Base-by-base conservation (phyloP, 2,888 invertebrate species). In the Syritta pipiens region DNA sequence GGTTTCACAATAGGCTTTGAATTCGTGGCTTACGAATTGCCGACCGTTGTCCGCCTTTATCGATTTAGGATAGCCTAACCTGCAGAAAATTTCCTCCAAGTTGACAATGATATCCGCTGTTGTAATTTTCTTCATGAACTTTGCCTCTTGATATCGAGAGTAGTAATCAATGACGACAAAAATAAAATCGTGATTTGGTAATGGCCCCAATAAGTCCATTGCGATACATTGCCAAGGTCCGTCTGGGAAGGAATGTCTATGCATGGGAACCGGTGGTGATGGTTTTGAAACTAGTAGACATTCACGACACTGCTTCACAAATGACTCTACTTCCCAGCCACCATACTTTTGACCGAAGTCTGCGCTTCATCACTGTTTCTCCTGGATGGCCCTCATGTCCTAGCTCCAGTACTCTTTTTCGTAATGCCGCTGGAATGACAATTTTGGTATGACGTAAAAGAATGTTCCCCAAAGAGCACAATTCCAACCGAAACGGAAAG, bases 101-200 rank as follows among this genome's bases (percentile, higher is more conserved):
- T 1, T 26, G 37, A 6, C 12, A 19, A 48, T 48, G 1, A 62
- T 40, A 26, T 37, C 49, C 9, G 10, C 14, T 14, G 62, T 24
- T 24, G 40, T 19, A 10, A 37, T 48, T 37, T 19, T 60, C 19
- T 26, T 48, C 26, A 48, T n/a, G n/a, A 62, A 49, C 28, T 42
- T 59, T 10, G 20, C 7, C 37, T 55, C 55, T 10, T 65, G 24
- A 9, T 67, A 69, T 20, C 51, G 14, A 4, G 40, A 59, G 7
- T 69, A 69, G 22, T 69, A 69, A 19, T 69, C 51, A 22, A 69
- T 69, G 3, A 69, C 24, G 1, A 69, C 60, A 28, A 69, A 60
- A 19, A 30, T 17, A 14, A 10, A 59, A 12, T 69, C 59, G 19
- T 69, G 59, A 35, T 48, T 69, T 28, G 49, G 69, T n/a, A 59